Evolutionary conservation across 2,113 vertebrate genomes (phyloP).

Genomic region (Myotis yumanensis): DNA sequence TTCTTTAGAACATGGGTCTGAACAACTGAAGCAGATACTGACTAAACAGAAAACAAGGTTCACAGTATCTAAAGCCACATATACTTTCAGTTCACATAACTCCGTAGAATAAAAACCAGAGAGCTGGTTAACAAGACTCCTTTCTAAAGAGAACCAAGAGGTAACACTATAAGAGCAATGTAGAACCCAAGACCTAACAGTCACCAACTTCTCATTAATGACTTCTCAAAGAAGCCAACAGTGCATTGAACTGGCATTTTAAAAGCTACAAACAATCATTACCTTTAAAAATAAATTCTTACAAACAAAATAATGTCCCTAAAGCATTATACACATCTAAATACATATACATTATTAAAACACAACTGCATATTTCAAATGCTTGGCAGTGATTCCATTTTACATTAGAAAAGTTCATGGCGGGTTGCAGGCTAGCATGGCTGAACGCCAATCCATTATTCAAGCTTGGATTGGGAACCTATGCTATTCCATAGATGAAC

Average conservation of each 20-base stretch:
- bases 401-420: not conserved
- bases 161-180: not conserved
- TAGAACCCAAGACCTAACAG: constrained; percentile 9
- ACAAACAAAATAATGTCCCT: not conserved
- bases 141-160: constrained; percentile 25
- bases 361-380: not conserved
- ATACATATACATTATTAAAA: constrained; percentile 59
- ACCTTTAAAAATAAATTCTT: constrained; percentile 56
- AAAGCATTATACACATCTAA: constrained; percentile 47
- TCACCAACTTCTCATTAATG: constrained; percentile 30
- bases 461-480: not conserved
- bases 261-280: not conserved
- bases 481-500: not conserved
- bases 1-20: not conserved
- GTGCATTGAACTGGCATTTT: not conserved
- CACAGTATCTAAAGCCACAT: constrained; percentile 77
- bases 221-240: not conserved
- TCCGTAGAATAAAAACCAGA: not conserved
- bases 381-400: constrained; percentile 50
- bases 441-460: not conserved
- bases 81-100: constrained; percentile 20
- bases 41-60: constrained; percentile 19
- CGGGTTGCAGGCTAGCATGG: not conserved
- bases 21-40: not conserved
- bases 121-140: not conserved